Evolutionary conservation across 2,113 vertebrate genomes (phyloP).

Genomic region (Eulemur macaco): DNA sequence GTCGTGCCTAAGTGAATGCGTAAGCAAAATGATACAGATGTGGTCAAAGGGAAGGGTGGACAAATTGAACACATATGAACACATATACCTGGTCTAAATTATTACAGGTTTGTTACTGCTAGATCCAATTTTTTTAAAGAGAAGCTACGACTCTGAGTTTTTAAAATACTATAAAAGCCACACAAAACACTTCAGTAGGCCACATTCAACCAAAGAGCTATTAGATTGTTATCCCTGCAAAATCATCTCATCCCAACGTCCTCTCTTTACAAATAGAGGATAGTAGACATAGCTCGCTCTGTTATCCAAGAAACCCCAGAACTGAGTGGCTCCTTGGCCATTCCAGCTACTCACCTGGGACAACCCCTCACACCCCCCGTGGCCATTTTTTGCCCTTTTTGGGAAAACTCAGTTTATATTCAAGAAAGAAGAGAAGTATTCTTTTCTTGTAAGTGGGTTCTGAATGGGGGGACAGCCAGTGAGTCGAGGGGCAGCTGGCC

Average conservation of each 20-base stretch:
- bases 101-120: not conserved
- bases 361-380: no score
- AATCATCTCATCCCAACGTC: not conserved
- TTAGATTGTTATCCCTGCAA: not conserved
- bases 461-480: slow-evolving; percentile 38
- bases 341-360: not conserved
- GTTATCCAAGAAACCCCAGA: not conserved
- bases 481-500: slow-evolving; percentile 68
- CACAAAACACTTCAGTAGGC: slow-evolving; percentile 21
- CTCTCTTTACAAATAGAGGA: not conserved
- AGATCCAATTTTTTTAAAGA: not conserved
- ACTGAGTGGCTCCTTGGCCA: not conserved
- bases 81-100: not conserved
- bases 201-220: not conserved
- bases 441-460: not conserved
- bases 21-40: slow-evolving; percentile 3
- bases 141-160: slow-evolving; percentile 18
- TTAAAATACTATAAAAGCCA: slow-evolving; percentile 40
- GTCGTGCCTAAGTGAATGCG: not conserved
- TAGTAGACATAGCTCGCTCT: not conserved
- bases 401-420: slow-evolving; percentile 27
- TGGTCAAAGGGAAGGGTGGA: slow-evolving; percentile 8
- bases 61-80: not conserved
- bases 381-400: slow-evolving; percentile 5
- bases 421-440: slow-evolving; percentile 27